A percentile compares a stretch with the other conserved stretches of the same genome.
These are phyloP conservation scores for Meganola albula DNA, from an alignment of 2,888 invertebrate genomes.

Conservation along the genomic window DNA sequence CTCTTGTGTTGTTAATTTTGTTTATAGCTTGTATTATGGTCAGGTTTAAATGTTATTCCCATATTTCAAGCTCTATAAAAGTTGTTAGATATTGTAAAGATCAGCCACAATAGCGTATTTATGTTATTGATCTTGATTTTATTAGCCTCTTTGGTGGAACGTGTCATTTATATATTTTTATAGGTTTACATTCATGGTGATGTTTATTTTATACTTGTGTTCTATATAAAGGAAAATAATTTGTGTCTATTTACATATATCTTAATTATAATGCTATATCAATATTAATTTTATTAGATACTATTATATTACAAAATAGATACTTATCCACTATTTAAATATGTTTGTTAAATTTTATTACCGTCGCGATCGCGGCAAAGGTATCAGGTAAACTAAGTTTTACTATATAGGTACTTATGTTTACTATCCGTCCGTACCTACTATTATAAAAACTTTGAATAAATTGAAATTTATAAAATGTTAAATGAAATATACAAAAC, in stretches of 20 bases:
- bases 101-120: slow-evolving; percentile 66
- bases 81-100: slow-evolving; percentile 61
- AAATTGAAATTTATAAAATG: too few species aligned
- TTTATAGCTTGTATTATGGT: slow-evolving; percentile 75
- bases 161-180: slow-evolving; percentile 32
- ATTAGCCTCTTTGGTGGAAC: slow-evolving; percentile 39
- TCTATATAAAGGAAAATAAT: slow-evolving; percentile 21
- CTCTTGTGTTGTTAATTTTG: slow-evolving; percentile 76
- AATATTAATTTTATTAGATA: too few species aligned
- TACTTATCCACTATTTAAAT: too few species aligned
- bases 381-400: too few species aligned
- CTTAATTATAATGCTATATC: slow-evolving; percentile 32
- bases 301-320: too few species aligned
- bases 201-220: slow-evolving; percentile 29
- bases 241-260: slow-evolving; percentile 25
- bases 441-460: too few species aligned
- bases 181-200: slow-evolving; percentile 22
- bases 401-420: too few species aligned
- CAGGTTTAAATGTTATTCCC: slow-evolving; percentile 69
- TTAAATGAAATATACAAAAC: too few species aligned
- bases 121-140: slow-evolving; percentile 69
- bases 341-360: too few species aligned
- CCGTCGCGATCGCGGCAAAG: too few species aligned
- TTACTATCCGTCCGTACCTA: too few species aligned
- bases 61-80: slow-evolving; percentile 68